Base-by-base conservation (phyloP, 1,140 invertebrate genomes). In the Paracyclopina nana region DNA sequence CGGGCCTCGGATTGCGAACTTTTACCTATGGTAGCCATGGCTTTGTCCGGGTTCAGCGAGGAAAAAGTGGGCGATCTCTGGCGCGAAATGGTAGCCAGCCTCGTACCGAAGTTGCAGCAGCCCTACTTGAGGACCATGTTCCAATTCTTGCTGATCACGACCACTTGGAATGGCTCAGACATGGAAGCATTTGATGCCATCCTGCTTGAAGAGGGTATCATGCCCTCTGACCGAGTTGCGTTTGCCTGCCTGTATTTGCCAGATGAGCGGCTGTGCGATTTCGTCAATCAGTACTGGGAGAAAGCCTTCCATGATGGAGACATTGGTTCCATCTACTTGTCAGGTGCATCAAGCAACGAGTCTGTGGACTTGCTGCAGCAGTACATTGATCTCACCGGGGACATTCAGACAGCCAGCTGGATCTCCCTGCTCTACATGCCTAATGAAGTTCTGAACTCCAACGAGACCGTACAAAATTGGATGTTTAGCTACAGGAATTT, bases 91-190 rank as follows among this genome's bases (percentile, higher is more conserved):
- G 42, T 44, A 18, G 14, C 14, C 12, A 25, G 42, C 8, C 14
- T n/a, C 9, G 14, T 38, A n/a, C n/a, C 14, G 55, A 76, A 80
- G 59, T 69, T 95, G 20, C 71, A 72, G 4, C 79, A 92, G 70
- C 81, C 88, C 1, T 91, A 94, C 68, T 71, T 96, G 28, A 72
- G 83, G 58, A 84, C 84, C 1, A 80, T 90, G 58, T 92, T 95
- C 71, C 75, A 79, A 22, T 94, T 95, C 67, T 71, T 95, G 9
- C n/a, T n/a, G n/a, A n/a, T n/a, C n/a, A n/a, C n/a, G n/a, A n/a
- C n/a, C n/a, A n/a, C n/a, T n/a, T n/a, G n/a, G n/a, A n/a, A n/a
- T n/a, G 84, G 85, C 0, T 75, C 79, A 38, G 76, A 84, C 26
- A 73, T 74, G 57, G 77, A 79, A 53, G 77, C 74, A 55, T 86